phyloP scores from a whole-genome alignment of 2,888 invertebrate species.

The Pachliopta kotzebuea region DNA sequence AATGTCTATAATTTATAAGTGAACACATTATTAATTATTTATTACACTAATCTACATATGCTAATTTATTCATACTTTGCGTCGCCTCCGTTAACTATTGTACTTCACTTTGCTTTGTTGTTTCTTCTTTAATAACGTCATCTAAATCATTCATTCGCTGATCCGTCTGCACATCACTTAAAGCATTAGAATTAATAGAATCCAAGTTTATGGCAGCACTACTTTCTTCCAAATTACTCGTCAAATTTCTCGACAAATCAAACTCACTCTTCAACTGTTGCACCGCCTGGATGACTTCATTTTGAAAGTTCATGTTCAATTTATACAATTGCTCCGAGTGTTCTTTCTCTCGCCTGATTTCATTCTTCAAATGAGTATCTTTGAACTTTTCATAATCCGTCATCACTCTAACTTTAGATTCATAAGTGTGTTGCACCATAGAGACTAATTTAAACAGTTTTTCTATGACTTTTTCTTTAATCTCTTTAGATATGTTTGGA shows the following conservation, averaged over 20 bases:
- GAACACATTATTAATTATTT: slow-evolving; percentile 13
- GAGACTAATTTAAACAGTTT: slow-evolving; percentile 68
- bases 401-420: slow-evolving; percentile 72
- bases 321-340: slow-evolving; percentile 73
- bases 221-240: slow-evolving; percentile 46
- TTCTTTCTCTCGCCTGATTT: slow-evolving; percentile 65
- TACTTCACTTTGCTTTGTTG: slow-evolving; percentile 7
- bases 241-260: slow-evolving; percentile 59
- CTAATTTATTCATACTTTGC: slow-evolving; percentile 25
- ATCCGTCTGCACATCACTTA: slow-evolving; percentile 26
- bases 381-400: slow-evolving; percentile 71
- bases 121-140: slow-evolving; percentile 10
- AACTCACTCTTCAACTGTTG: slow-evolving; percentile 69
- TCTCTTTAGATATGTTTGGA: slow-evolving; percentile 61
- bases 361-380: slow-evolving; percentile 66
- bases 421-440: slow-evolving; percentile 72
- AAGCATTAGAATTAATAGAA: slow-evolving; percentile 57
- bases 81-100: slow-evolving; percentile 11
- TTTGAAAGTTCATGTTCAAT: slow-evolving; percentile 72
- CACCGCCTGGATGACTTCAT: slow-evolving; percentile 68
- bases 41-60: slow-evolving; percentile 17
- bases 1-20: slow-evolving; percentile 4
- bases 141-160: neutral
- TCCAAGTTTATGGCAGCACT: slow-evolving; percentile 39
- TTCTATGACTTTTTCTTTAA: slow-evolving; percentile 70